Evolutionary conservation across 2,888 invertebrate genomes (phyloP).

Genomic region (Metacarcinus magister): DNA sequence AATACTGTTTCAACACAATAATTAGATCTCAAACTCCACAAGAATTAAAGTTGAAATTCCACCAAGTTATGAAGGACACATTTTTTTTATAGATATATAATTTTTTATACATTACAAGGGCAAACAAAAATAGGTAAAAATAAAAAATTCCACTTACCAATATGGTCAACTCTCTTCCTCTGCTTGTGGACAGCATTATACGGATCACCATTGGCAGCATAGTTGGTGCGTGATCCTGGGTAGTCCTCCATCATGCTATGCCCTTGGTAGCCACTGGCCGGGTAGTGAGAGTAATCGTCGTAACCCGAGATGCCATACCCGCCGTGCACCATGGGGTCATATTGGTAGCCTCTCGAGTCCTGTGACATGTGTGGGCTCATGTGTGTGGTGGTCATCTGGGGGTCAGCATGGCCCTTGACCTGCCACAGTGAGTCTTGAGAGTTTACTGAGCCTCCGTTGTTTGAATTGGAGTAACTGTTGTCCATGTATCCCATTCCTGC

Average conservation of each 20-base stretch:
- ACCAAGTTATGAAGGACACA: too few relatives aligned
- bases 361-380: slow-evolving; percentile 81
- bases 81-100: too few relatives aligned
- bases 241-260: slow-evolving; percentile 84
- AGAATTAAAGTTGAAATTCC: too few relatives aligned
- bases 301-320: slow-evolving; percentile 90
- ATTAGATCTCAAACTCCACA: too few relatives aligned
- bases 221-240: slow-evolving; percentile 82
- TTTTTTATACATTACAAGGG: too few relatives aligned
- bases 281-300: slow-evolving; percentile 94
- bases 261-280: slow-evolving; percentile 88
- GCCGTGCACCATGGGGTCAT: slow-evolving; percentile 88
- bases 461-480: slow-evolving; percentile 95
- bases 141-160: slow-evolving; percentile 88
- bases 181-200: slow-evolving; percentile 95
- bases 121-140: too few relatives aligned
- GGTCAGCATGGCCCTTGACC: slow-evolving; percentile 88
- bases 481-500: slow-evolving; percentile 94
- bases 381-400: slow-evolving; percentile 87
- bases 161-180: slow-evolving; percentile 93
- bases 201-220: slow-evolving; percentile 87
- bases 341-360: slow-evolving; percentile 81
- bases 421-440: slow-evolving; percentile 97
- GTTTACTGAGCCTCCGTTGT: slow-evolving; percentile 97
- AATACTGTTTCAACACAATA: too few relatives aligned